Evolutionary conservation across 1,140 invertebrate genomes (phyloP), one percentile per base, ranked within the genome.

Genomic region (Stegodyphus dumicola): DNA sequence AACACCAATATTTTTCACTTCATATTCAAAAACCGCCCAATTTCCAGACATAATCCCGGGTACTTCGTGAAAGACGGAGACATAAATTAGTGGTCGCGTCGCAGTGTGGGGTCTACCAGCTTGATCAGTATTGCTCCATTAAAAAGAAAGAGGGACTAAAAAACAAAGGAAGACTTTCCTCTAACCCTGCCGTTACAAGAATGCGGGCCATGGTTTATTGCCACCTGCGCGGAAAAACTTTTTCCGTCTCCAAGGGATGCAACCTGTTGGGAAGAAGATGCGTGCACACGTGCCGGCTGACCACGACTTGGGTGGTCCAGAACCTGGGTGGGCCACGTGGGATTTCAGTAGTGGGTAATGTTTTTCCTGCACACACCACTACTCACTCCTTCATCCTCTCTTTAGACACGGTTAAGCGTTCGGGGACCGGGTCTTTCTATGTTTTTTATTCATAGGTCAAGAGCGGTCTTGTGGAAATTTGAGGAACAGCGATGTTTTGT

Each of bases 171-270:
- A 3, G 66, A 67, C 33, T 18, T 67, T 17, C 66, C 15, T 67
- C 66, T 67, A 67, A 67, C 66, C 66, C 66, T 67, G 66, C 66
- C 66, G 33, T 67, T 67, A 67, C 66, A 67, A 67, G 66, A 67
- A 67, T 67, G 66, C 66, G 66, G 33, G 33, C n/a, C n/a, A 67
- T 67, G 33, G 66, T 67, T 67, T 67, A 67, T 67, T 18, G 66
- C 66, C 66, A 13, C 60, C 60, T 64, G 60, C 60, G 60, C 60
- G 11, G 11, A 64, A 64, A 64, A 60, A 60, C 9, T 60, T 60
- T 60, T 60, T 60, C 10, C 9, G 56, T 15, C 9, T 11, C 10
- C 9, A 60, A 10, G 33, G 66, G 33, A 67, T 67, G 17, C 66
- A 67, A 67, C 66, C 66, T 67, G 66, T 67, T 67, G 66, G 66